phyloP scores from a whole-genome alignment of 2,797 vertebrate genomes.

The Mus spretus region DNA sequence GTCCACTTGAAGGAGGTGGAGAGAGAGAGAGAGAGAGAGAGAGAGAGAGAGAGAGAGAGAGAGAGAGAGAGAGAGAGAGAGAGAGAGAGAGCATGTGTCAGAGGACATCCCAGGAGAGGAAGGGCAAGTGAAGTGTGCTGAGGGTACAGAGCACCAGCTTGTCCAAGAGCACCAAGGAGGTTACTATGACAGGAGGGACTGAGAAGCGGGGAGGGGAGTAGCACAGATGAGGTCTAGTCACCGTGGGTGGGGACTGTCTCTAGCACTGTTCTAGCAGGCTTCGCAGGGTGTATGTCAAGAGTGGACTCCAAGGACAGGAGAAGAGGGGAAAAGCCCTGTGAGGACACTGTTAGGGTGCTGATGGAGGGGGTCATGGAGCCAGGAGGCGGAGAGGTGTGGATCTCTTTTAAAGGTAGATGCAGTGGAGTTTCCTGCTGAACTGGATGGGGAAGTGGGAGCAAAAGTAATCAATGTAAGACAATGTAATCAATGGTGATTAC shows the following conservation, averaged over 20 bases:
- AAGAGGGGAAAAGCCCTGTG: background rate
- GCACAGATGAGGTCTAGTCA: background rate
- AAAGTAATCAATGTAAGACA: background rate
- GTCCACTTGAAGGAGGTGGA: background rate
- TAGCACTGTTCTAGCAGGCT: background rate
- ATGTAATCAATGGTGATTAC: background rate
- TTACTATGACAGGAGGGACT: background rate
- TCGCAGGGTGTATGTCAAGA: constrained; percentile 9
- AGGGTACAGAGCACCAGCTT: background rate
- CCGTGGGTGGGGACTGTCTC: background rate
- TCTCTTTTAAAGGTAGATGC: background rate
- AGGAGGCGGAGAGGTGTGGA: background rate
- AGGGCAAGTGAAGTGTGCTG: background rate
- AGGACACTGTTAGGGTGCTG: background rate
- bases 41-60: too few species aligned
- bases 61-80: background rate
- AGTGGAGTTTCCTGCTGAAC: background rate
- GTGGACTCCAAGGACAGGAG: background rate
- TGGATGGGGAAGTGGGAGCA: background rate
- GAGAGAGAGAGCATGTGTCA: too few species aligned
- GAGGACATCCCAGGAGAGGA: background rate
- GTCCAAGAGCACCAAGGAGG: background rate
- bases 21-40: background rate
- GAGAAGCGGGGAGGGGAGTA: background rate
- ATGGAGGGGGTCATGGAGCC: background rate